Evolutionary conservation across 2,888 invertebrate genomes (phyloP).

Genomic region (Agriopis marginaria): DNA sequence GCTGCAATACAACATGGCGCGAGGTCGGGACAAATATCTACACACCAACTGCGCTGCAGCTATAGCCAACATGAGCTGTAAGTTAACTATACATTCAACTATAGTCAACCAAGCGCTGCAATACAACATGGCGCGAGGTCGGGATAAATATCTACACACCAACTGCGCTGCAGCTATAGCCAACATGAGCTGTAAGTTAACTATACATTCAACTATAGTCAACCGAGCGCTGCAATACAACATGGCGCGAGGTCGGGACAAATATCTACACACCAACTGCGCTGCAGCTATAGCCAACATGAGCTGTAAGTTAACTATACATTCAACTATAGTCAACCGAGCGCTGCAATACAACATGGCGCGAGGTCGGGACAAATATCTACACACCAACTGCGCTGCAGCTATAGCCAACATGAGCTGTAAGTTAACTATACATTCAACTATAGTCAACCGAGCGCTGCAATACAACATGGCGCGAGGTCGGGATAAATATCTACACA

Average conservation of each 20-base stretch:
- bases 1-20: slow-evolving; percentile 98
- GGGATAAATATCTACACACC: slow-evolving; percentile 99
- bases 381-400: slow-evolving; percentile 99
- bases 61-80: slow-evolving; percentile 98
- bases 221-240: slow-evolving; percentile 98
- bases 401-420: slow-evolving; percentile 99
- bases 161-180: slow-evolving; percentile 99
- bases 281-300: slow-evolving; percentile 99
- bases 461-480: slow-evolving; percentile 99
- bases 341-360: slow-evolving; percentile 99
- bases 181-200: slow-evolving; percentile 95
- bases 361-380: slow-evolving; percentile 97
- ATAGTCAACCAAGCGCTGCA: slow-evolving; percentile 99
- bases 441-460: slow-evolving; percentile 98
- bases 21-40: slow-evolving; percentile 98
- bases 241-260: slow-evolving; percentile 97
- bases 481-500: slow-evolving; percentile 98
- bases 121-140: slow-evolving; percentile 98
- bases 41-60: slow-evolving; percentile 99
- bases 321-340: too few species aligned
- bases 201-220: too few species aligned
- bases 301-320: slow-evolving; percentile 89
- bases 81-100: slow-evolving; percentile 67
- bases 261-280: slow-evolving; percentile 99
- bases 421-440: slow-evolving; percentile 70